These are phyloP conservation scores for Papilio polytes DNA, from an alignment of 1,140 invertebrate species.

Conservation along the genomic window DNA sequence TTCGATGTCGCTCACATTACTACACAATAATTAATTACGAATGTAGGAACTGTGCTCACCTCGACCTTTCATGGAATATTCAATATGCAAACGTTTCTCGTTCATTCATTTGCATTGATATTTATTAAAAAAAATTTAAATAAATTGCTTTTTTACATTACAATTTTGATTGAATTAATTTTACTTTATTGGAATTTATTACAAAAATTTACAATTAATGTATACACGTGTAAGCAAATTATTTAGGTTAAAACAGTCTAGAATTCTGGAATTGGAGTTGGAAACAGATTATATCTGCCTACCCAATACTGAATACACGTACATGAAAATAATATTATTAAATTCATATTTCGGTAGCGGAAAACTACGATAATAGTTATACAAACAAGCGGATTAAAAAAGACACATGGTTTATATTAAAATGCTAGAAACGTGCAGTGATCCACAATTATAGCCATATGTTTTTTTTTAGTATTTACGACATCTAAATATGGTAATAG, in stretches of 20 bases:
- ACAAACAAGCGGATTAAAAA: neutral
- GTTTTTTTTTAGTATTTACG: slow-evolving; percentile 43
- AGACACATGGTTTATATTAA: slow-evolving; percentile 31
- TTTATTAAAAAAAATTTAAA: neutral
- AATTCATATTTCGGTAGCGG: neutral
- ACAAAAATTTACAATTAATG: neutral
- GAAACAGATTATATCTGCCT: neutral
- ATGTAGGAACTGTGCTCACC: neutral
- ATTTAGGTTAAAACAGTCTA: neutral
- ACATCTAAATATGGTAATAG: slow-evolving; percentile 44
- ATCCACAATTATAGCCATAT: slow-evolving; percentile 55
- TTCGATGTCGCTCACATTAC: neutral
- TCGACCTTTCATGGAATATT: slow-evolving; percentile 1
- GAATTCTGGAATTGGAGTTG: neutral
- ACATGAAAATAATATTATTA: neutral
- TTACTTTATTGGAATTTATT: neutral
- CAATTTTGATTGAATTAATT: neutral
- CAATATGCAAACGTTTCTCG: slow-evolving; percentile 2
- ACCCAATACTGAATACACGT: neutral
- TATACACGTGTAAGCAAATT: neutral
- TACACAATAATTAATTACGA: slow-evolving; percentile 11
- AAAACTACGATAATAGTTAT: neutral
- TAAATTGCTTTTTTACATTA: neutral
- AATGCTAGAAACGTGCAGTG: slow-evolving; percentile 54
- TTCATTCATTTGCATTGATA: slow-evolving; percentile 6